Evolutionary conservation across 2,888 invertebrate species (phyloP).

Genomic region (Conomelus anceps): DNA sequence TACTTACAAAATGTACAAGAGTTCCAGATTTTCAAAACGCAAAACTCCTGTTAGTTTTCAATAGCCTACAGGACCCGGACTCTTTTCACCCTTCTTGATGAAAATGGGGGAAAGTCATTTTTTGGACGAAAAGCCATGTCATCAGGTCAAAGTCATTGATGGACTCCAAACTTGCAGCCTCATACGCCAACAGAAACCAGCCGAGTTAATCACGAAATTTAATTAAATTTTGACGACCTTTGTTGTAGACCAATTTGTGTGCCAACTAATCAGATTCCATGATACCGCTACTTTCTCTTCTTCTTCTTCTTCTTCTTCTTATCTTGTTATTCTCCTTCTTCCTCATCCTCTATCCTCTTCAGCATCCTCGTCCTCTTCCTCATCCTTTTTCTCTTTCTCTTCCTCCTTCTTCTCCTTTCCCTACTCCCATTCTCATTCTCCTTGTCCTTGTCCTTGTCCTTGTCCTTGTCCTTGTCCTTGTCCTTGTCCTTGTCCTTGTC

Average conservation of each 20-base stretch:
- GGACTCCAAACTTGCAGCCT: not conserved
- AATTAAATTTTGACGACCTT: not conserved
- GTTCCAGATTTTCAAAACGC: too few species aligned
- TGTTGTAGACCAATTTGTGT: not conserved
- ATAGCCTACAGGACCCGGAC: too few species aligned
- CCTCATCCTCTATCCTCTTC: not conserved
- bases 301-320: not conserved
- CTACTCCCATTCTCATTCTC: not conserved
- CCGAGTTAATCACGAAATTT: not conserved
- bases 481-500: too few species aligned
- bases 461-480: not conserved
- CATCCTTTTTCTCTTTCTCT: not conserved
- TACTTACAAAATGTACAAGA: too few species aligned
- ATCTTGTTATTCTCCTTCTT: not conserved
- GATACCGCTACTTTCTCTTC: not conserved
- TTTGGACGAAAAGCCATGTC: not conserved
- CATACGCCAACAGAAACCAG: not conserved
- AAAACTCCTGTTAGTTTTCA: too few species aligned
- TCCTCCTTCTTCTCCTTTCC: not conserved
- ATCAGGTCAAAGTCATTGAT: not conserved
- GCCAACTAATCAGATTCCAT: not conserved
- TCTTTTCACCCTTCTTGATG: not conserved
- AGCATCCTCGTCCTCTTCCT: too few species aligned
- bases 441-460: not conserved
- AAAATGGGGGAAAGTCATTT: not conserved